phyloP scores from a whole-genome alignment of 2,797 vertebrate genomes.

The Cynodonichthys magdalenae region DNA sequence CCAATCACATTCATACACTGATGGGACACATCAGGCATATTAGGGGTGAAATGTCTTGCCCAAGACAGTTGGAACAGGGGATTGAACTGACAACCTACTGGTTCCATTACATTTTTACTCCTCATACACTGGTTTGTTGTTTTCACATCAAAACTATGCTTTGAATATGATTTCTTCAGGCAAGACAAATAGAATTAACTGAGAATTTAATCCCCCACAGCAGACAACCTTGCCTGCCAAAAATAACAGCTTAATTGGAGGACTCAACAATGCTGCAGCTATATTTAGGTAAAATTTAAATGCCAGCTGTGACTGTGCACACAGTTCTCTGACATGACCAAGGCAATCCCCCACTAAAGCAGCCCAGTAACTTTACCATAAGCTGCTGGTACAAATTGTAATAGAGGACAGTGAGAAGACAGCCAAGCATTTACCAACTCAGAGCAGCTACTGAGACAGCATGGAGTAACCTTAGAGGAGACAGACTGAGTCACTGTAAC shows the following conservation, averaged over 20 bases:
- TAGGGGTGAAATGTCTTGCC: no score
- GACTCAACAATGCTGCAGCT: slow-evolving; percentile 52
- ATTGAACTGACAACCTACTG: no score
- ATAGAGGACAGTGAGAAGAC: slow-evolving; percentile 59
- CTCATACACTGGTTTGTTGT: slow-evolving; percentile 3
- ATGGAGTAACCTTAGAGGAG: slow-evolving; percentile 37
- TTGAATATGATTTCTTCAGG: slow-evolving; percentile 23
- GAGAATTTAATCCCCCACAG: slow-evolving; percentile 52
- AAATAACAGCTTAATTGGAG: slow-evolving; percentile 73
- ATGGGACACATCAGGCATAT: no score
- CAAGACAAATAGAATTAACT: slow-evolving; percentile 6
- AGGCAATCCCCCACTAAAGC: slow-evolving; percentile 54
- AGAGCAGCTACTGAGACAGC: slow-evolving; percentile 45
- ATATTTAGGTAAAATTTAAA: slow-evolving; percentile 67
- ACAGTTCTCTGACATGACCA: slow-evolving; percentile 40
- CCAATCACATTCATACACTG: no score
- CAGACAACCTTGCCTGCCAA: slow-evolving; percentile 55
- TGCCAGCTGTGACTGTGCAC: slow-evolving; percentile 46
- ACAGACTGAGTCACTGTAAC: slow-evolving; percentile 28
- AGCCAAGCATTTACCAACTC: slow-evolving; percentile 49
- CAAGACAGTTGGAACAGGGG: no score
- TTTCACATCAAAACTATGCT: slow-evolving; percentile 18
- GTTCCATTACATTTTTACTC: not conserved
- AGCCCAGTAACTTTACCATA: slow-evolving; percentile 54
- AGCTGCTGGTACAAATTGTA: slow-evolving; percentile 73